These are phyloP conservation scores for Scortum barcoo DNA, from an alignment of 2,113 vertebrate genomes.

Conservation along the genomic window DNA sequence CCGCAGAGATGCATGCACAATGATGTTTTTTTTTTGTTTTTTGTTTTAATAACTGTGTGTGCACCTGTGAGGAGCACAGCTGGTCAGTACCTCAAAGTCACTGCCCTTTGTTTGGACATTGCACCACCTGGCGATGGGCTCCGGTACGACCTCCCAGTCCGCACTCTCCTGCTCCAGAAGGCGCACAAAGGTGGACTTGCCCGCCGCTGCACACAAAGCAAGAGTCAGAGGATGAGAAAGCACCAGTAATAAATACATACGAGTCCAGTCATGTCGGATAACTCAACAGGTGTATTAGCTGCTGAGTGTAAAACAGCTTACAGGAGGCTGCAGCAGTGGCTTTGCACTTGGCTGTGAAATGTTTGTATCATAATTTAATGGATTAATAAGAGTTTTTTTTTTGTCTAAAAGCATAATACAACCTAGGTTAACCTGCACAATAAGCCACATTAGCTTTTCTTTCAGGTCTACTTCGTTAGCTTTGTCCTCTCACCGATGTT, in stretches of 20 bases:
- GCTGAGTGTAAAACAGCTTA: background rate
- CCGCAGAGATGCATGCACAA: too few species aligned
- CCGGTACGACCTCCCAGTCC: constrained; percentile 94
- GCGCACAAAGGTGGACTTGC: constrained; percentile 94
- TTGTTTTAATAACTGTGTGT: too few species aligned
- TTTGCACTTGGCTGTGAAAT: background rate
- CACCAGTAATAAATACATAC: too few species aligned
- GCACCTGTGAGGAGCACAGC: too few species aligned
- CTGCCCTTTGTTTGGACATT: constrained; percentile 87
- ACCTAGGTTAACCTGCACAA: background rate
- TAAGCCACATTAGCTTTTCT: too few species aligned
- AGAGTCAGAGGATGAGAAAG: background rate
- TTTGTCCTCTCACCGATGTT: constrained; percentile 89
- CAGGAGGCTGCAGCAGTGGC: fast-evolving
- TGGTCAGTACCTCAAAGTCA: constrained; percentile 88
- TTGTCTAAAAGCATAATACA: background rate
- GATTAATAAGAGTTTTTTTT: background rate
- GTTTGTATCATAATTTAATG: background rate
- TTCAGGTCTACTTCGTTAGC: background rate
- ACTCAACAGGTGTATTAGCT: background rate
- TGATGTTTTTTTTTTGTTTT: too few species aligned
- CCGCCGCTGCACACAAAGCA: constrained; percentile 85
- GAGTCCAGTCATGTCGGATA: fast-evolving
- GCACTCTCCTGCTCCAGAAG: constrained; percentile 86
- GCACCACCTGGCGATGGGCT: constrained; percentile 96